phyloP scores from a whole-genome alignment of 2,797 vertebrate species.

The Chlorospingus flavigularis region DNA sequence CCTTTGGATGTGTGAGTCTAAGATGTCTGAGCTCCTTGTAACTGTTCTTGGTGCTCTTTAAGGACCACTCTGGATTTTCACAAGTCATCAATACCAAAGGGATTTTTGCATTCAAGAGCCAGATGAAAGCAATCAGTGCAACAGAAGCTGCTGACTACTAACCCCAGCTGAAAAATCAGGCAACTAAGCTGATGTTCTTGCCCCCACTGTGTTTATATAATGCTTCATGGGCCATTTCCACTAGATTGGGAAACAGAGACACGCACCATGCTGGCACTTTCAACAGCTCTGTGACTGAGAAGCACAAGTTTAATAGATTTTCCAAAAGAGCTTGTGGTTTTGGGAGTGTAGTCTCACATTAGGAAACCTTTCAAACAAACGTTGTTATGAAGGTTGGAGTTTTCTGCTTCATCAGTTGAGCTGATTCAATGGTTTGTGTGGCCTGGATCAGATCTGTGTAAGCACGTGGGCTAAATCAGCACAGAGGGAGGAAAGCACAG shows the following conservation, averaged over 20 bases:
- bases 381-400: neutral
- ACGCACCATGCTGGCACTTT: neutral
- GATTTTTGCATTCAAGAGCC: neutral
- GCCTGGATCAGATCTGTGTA: neutral
- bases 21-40: neutral
- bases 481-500: neutral
- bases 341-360: neutral
- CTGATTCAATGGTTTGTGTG: neutral
- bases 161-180: neutral
- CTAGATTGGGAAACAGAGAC: neutral
- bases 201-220: neutral
- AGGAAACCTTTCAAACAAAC: neutral
- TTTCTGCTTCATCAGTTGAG: neutral
- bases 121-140: neutral
- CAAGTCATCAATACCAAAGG: neutral
- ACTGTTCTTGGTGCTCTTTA: neutral
- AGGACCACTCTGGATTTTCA: neutral
- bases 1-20: neutral
- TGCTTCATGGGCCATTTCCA: neutral
- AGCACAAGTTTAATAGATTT: neutral
- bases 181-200: neutral
- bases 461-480: neutral
- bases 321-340: neutral
- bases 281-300: neutral
- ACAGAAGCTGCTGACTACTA: neutral